phyloP scores from a whole-genome alignment of 2,888 invertebrate genomes.

The Apamea monoglypha region DNA sequence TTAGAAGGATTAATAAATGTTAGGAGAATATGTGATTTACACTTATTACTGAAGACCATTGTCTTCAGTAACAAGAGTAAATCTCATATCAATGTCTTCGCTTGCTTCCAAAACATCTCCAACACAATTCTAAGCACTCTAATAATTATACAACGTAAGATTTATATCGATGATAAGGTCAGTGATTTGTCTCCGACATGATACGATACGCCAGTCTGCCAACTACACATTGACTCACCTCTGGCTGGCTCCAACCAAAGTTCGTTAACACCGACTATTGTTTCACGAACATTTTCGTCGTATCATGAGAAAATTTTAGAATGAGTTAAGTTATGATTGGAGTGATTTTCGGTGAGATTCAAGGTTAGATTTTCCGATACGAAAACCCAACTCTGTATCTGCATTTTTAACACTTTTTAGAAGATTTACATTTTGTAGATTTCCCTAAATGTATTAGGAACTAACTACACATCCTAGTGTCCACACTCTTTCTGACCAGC shows the following conservation, averaged over 20 bases:
- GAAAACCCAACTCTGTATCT: not conserved
- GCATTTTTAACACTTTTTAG: not conserved
- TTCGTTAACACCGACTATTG: constrained; percentile 81
- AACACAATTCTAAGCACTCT: not conserved
- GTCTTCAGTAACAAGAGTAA: not conserved
- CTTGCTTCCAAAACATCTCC: not conserved
- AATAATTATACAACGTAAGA: not conserved
- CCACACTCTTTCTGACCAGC: not conserved
- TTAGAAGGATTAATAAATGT: too few species aligned
- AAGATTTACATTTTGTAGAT: not conserved
- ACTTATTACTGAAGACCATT: too few species aligned
- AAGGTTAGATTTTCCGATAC: constrained; percentile 26
- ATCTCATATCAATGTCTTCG: not conserved
- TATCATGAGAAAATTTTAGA: constrained; percentile 52
- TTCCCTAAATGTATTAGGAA: not conserved
- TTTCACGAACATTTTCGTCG: constrained; percentile 74
- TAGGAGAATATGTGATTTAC: too few species aligned
- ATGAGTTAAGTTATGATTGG: constrained; percentile 12
- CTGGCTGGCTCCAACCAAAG: constrained; percentile 63
- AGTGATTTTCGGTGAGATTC: constrained; percentile 8
- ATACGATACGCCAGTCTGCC: constrained; percentile 34
- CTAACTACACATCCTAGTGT: not conserved
- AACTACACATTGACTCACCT: constrained; percentile 75
- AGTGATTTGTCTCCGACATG: constrained; percentile 44
- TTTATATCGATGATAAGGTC: constrained; percentile 34